phyloP scores from a whole-genome alignment of 2,113 vertebrate genomes.

The Zosterops pallidus region DNA sequence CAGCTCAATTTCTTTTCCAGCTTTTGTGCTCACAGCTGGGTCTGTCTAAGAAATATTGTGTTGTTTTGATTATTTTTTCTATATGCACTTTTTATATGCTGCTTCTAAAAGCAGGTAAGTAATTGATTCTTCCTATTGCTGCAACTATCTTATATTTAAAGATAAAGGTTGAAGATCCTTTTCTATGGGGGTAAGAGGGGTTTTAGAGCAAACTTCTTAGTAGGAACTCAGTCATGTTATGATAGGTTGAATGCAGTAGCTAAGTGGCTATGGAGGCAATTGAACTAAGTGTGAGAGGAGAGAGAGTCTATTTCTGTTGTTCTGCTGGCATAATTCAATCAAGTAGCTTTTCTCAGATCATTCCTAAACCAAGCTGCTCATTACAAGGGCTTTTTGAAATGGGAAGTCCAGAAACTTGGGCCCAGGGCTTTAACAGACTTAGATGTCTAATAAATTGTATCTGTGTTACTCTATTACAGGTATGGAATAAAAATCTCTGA shows the following conservation, averaged over 20 bases:
- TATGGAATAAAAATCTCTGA: not conserved
- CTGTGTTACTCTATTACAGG: not conserved
- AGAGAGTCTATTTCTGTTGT: not conserved
- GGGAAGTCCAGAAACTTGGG: not conserved
- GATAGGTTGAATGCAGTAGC: not conserved
- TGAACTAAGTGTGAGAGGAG: not conserved
- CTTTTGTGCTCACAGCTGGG: not conserved
- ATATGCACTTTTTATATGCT: not conserved
- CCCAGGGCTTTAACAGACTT: not conserved
- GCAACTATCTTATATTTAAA: not conserved
- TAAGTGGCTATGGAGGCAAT: not conserved
- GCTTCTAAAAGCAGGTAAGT: not conserved
- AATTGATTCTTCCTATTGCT: not conserved
- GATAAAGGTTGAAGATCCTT: not conserved
- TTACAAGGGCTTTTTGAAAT: not conserved
- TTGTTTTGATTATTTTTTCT: not conserved
- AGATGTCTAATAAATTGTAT: not conserved
- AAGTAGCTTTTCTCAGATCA: not conserved
- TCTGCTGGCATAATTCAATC: not conserved
- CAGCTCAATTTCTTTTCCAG: not conserved
- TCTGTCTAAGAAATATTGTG: not conserved
- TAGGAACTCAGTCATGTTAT: not conserved
- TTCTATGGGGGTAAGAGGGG: accelerated
- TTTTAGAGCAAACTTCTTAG: not conserved
- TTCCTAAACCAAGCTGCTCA: not conserved